Evolutionary conservation across 2,113 vertebrate genomes (phyloP).

Genomic region (Dipodomys stephensi): DNA sequence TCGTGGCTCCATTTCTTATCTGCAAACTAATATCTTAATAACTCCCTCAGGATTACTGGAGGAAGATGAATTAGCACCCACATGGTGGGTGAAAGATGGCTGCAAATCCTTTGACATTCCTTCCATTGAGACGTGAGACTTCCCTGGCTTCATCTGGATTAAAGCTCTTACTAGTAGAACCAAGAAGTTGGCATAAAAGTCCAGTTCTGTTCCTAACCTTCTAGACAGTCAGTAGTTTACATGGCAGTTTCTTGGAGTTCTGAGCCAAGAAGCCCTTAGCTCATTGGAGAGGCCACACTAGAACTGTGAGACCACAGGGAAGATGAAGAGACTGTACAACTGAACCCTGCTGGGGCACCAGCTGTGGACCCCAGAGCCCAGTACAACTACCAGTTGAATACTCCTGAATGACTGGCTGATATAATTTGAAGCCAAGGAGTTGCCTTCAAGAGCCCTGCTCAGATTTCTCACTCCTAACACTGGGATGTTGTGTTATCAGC

Average conservation of each 20-base stretch:
- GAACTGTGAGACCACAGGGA: background rate
- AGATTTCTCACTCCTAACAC: background rate
- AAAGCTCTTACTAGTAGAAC: background rate
- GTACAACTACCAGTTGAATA: background rate
- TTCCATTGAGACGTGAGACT: background rate
- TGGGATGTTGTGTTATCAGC: background rate
- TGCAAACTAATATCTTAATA: background rate
- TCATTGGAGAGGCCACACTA: background rate
- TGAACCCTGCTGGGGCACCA: background rate
- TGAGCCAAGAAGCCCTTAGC: background rate
- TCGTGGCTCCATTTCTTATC: background rate
- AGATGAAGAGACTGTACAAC: background rate
- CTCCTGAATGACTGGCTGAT: background rate
- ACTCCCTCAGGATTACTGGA: background rate
- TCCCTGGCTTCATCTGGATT: background rate
- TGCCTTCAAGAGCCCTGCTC: background rate
- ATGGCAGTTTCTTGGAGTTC: background rate
- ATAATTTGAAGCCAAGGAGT: background rate
- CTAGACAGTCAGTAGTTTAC: background rate
- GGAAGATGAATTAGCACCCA: background rate
- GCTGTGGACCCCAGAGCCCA: background rate
- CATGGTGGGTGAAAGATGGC: background rate
- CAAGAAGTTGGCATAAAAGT: background rate
- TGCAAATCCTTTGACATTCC: background rate
- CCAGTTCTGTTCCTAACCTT: background rate